Base-by-base conservation (phyloP, 2,888 invertebrate genomes). In the Ochropleura leucogaster region DNA sequence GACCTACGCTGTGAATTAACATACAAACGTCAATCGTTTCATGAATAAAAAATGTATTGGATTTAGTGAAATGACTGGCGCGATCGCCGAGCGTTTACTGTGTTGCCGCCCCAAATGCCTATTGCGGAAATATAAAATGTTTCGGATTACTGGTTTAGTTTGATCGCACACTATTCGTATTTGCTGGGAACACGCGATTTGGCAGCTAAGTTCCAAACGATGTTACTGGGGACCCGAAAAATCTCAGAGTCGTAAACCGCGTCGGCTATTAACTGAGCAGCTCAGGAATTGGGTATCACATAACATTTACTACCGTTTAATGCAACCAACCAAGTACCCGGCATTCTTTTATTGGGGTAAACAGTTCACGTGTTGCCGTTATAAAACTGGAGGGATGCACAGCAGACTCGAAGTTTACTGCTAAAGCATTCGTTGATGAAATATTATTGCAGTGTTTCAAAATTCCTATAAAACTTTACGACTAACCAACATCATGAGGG, bases 21-120 rank as follows among this genome's bases (percentile, higher is more conserved):
- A 96, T 96, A 96, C 95, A 96, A 96, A 96, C 95, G 96, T 96
- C 96, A 96, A 96, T 96, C 95, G 96, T 95, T 96, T 94, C 96
- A 96, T 96, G 96, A 96, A 96, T 96, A 96, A 96, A 96, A 95
- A 96, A 96, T 96, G 96, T 96, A 96, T 96, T 96, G 96, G 96
- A 95, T 96, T 96, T 96, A 95, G 95, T 94, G 91, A 91, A 95
- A 96, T 95, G 95, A 95, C 91, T 95, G 92, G 94, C 93, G 94
- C 93, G 92, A 92, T 92, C 90, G 92, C 87, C 85, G 87, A 90
- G 89, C 90, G 90, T 89, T 92, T 92, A 90, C 90, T 88, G 91
- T 89, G 92, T 90, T 92, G 91, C 90, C 90, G 88, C 90, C 92
- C 91, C 85, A 91, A 92, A 91, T 89, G 92, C 91, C 91, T 92